Evolutionary conservation across 2,113 vertebrate genomes (phyloP).

Genomic region (Neodontobutis hainanensis): DNA sequence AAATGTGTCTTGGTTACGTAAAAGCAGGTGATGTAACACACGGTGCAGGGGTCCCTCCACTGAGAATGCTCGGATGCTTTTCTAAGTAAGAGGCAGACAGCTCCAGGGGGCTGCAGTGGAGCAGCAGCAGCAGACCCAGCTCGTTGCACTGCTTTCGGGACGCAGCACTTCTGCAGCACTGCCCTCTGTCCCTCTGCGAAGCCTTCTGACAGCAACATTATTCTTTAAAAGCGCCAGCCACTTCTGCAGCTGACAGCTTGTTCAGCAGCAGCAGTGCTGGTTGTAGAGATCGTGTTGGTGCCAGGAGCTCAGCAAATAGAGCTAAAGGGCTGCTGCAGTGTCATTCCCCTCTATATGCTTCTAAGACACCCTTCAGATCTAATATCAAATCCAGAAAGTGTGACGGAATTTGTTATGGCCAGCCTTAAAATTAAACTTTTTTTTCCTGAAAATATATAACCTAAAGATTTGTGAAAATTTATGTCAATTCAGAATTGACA

Average conservation of each 20-base stretch:
- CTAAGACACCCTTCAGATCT: too few relatives aligned
- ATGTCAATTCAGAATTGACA: too few relatives aligned
- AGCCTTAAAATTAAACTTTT: too few relatives aligned
- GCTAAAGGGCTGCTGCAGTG: slow-evolving; percentile 69
- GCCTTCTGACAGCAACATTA: slow-evolving; percentile 76
- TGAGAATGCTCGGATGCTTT: slow-evolving; percentile 27
- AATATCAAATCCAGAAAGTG: too few relatives aligned
- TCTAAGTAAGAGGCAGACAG: slow-evolving; percentile 12
- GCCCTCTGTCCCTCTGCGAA: slow-evolving; percentile 60
- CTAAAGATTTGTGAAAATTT: too few relatives aligned
- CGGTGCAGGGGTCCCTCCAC: neutral
- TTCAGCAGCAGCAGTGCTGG: slow-evolving; percentile 67
- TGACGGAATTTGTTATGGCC: too few relatives aligned
- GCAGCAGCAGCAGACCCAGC: slow-evolving; percentile 31
- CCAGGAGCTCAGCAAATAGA: slow-evolving; percentile 37
- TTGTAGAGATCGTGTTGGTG: slow-evolving; percentile 33
- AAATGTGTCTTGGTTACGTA: slow-evolving; percentile 30
- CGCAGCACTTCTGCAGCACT: slow-evolving; percentile 49
- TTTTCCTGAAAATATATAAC: too few relatives aligned
- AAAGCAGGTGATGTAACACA: slow-evolving; percentile 52
- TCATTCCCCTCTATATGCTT: slow-evolving; percentile 47
- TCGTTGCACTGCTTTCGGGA: slow-evolving; percentile 33
- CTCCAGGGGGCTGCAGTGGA: slow-evolving; percentile 36
- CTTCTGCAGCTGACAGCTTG: slow-evolving; percentile 75
- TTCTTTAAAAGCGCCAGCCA: slow-evolving; percentile 74